A percentile compares a stretch with the other conserved stretches of the same genome.
These are phyloP conservation scores for Noctilio leporinus DNA, from an alignment of 2,113 vertebrate genomes.

Conservation along the genomic window DNA sequence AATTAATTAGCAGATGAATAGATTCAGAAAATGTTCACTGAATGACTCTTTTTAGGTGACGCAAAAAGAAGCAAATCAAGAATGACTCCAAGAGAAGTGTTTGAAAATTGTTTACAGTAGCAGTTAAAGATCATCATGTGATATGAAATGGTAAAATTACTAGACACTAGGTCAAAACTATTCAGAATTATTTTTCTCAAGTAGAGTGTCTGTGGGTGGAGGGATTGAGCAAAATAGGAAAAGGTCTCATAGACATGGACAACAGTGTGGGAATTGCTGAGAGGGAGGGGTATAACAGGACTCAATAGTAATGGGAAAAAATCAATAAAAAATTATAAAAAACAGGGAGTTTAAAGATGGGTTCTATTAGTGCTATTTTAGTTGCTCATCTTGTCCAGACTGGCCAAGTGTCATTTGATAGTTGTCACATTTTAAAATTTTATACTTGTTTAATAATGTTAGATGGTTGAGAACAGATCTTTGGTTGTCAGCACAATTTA, in stretches of 20 bases:
- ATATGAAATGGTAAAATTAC: background rate
- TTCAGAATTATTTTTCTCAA: background rate
- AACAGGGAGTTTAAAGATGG: background rate
- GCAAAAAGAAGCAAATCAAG: background rate
- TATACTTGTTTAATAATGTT: background rate
- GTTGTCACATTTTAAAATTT: background rate
- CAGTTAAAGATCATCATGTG: background rate
- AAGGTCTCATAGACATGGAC: no score
- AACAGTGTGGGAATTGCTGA: no score
- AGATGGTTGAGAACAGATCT: background rate
- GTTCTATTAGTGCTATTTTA: background rate
- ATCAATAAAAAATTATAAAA: background rate
- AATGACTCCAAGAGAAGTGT: background rate
- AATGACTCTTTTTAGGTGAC: background rate
- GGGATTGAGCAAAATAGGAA: no score
- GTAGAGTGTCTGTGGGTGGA: no score
- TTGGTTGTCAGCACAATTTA: background rate
- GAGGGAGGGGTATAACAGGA: no score
- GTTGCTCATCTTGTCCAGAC: rapidly evolving
- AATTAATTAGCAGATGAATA: background rate
- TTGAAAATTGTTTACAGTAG: background rate
- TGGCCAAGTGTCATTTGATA: no score
- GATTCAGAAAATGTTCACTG: background rate
- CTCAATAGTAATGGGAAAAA: no score
- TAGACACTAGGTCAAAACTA: background rate